Evolutionary conservation across 2,113 vertebrate genomes (phyloP), one percentile per base, ranked within the genome.

Genomic region (Reinhardtius hippoglossoides): DNA sequence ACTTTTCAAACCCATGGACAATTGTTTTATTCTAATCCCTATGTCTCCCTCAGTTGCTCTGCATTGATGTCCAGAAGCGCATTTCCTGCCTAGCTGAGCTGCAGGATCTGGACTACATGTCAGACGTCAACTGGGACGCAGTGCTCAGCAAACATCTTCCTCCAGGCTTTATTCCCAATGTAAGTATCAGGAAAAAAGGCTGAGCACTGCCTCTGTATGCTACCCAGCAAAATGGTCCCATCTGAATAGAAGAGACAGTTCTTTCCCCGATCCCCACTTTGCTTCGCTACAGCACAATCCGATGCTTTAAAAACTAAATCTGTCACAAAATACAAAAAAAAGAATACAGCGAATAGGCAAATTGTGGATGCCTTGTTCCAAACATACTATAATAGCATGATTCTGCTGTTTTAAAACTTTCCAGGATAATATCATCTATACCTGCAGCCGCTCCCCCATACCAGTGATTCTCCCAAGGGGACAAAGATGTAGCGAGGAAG

Each of bases 81-180:
- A 94, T 97, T 75, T 97, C 96, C 78, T 95, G 94, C 82, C 91
- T 99, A 70, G 92, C 93, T 0, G 95, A 97, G 74, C 84, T 99
- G 26, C 96, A 97, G 87, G 94, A 92, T 63, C 92, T 95, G 62
- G 94, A 96, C 0, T 97, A 94, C 27, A 92, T 99, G 92, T 95
- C 95, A 12, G 93, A 96, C 3, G 93, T 96, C 81, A 97, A 97
- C 89, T 99, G 98, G 98, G 95, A 98, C 15, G 94, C 95, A 1
- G 96, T 98, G 70, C 92, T 98, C 40, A 95, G 93, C 88, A 99
- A 99, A 88, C 95, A 94, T 82, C 87, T 97, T 42, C 70, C 90
- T 50, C 96, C 98, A 14, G 95, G 95, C 55, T 99, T 99, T 88
- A 92, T 96, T 84, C 98, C 98, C 73, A 96, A 94, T 10, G 98